phyloP scores from a whole-genome alignment of 2,113 vertebrate genomes.

The Barbus barbus region DNA sequence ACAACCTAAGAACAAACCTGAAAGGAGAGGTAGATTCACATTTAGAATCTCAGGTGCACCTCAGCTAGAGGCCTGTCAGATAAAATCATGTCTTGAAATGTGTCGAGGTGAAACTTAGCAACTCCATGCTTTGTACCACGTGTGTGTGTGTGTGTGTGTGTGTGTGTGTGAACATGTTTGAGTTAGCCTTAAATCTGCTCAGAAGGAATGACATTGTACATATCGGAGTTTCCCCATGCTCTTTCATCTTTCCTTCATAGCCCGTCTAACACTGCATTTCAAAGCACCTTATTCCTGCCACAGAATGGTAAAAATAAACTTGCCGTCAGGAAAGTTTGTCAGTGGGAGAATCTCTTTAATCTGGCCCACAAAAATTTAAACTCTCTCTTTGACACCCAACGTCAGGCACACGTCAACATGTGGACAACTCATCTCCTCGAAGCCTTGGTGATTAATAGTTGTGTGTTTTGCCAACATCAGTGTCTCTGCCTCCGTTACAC shows the following conservation, averaged over 20 bases:
- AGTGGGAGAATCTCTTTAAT: slow-evolving; percentile 43
- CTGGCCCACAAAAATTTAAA: slow-evolving; percentile 37
- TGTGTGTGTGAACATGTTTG: slow-evolving; percentile 27
- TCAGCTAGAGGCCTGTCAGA: background rate
- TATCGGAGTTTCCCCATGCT: background rate
- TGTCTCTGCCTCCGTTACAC: slow-evolving; percentile 25
- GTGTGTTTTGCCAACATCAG: slow-evolving; percentile 17
- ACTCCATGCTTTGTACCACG: background rate
- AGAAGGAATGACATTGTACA: slow-evolving; percentile 20
- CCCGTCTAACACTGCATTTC: slow-evolving; percentile 42
- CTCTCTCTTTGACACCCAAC: slow-evolving; percentile 33
- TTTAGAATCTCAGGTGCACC: background rate
- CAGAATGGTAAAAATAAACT: slow-evolving; percentile 48
- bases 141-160: slow-evolving; percentile 10
- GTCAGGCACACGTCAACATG: slow-evolving; percentile 4
- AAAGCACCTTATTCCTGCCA: slow-evolving; percentile 48
- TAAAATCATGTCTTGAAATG: background rate
- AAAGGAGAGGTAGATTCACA: no score
- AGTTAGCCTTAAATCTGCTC: slow-evolving; percentile 41
- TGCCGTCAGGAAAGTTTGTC: slow-evolving; percentile 4
- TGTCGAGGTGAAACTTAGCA: background rate
- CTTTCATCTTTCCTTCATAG: slow-evolving; percentile 49
- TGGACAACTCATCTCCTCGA: slow-evolving; percentile 32
- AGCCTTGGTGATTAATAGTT: slow-evolving; percentile 41
- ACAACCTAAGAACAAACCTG: no score